Evolutionary conservation across 1,140 invertebrate species (phyloP), one percentile per base, ranked within the genome.

Genomic region (Zophobas morio): DNA sequence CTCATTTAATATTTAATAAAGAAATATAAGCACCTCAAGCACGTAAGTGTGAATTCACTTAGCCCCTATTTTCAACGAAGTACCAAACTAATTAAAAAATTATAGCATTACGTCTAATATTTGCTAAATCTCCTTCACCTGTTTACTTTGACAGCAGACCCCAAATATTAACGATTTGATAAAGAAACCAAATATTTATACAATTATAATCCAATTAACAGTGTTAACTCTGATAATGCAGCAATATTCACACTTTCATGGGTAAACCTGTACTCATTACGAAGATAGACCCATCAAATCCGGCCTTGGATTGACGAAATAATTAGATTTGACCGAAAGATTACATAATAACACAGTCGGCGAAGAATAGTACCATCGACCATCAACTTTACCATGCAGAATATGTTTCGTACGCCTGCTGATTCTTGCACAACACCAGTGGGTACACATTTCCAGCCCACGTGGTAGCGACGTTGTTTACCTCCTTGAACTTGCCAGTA

Each of bases 121-220:
- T 51, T 2, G 2, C 49, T 20, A 20, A 36, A 40, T 42, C 20
- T 6, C 36, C 54, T 40, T 51, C 34, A 6, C 36, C 1, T 63
- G 60, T 66, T 66, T 66, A 36, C 60, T 40, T 34, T 34, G 54
- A 57, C 2, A 57, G 35, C 20, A 46, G 3, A 46, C 49, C 20
- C 49, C 49, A 51, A 51, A 51, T 51, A 51, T 51, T 51, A 51
- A 51, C 34, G 54, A 39, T 63, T 63, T 39, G 57, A 39, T 42
- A 66, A 33, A 5, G 39, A 32, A 20, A 40, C 6, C 60, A 46
- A 66, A 66, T 66, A 66, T 66, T 66, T 66, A 66, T 66, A 66
- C 32, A 66, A 66, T 66, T 66, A 66, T 42, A 66, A 66, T 66
- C 60, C 37, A 66, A 66, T 66, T 66, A 66, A 66, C 49, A 51